phyloP scores from a whole-genome alignment of 2,888 invertebrate species.

The Hirtodrosophila duncani region DNA sequence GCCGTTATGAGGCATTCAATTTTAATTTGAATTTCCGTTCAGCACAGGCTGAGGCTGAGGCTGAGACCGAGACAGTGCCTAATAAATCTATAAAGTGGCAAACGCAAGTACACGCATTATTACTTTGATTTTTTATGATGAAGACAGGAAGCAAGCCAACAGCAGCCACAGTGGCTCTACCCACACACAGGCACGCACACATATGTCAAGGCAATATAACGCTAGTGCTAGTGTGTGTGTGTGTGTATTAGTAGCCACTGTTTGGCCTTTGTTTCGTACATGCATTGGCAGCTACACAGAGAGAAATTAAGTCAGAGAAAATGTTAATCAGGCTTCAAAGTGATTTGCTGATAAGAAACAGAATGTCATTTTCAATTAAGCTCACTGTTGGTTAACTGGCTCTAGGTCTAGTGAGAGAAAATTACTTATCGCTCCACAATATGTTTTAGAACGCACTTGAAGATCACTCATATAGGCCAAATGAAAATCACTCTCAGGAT shows the following conservation, averaged over 20 bases:
- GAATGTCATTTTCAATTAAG: too few relatives aligned
- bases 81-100: constrained; percentile 74
- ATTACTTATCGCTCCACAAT: too few relatives aligned
- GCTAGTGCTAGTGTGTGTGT: constrained; percentile 22
- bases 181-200: neutral
- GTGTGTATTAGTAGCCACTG: constrained; percentile 1
- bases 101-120: constrained; percentile 72
- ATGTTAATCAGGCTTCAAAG: too few relatives aligned
- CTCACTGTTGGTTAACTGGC: too few relatives aligned
- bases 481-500: too few relatives aligned
- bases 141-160: constrained; percentile 61
- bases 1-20: constrained; percentile 54
- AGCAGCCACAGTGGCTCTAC: constrained; percentile 30
- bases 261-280: constrained; percentile 26
- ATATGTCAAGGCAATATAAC: constrained; percentile 16
- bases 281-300: too few relatives aligned
- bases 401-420: too few relatives aligned
- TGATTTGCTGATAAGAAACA: too few relatives aligned
- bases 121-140: constrained; percentile 73
- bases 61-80: constrained; percentile 29
- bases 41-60: constrained; percentile 33
- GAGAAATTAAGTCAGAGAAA: too few relatives aligned
- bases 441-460: too few relatives aligned
- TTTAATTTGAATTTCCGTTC: constrained; percentile 76
- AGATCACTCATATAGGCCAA: too few relatives aligned